phyloP scores from a whole-genome alignment of 2,113 vertebrate species.

The Ochotona princeps region DNA sequence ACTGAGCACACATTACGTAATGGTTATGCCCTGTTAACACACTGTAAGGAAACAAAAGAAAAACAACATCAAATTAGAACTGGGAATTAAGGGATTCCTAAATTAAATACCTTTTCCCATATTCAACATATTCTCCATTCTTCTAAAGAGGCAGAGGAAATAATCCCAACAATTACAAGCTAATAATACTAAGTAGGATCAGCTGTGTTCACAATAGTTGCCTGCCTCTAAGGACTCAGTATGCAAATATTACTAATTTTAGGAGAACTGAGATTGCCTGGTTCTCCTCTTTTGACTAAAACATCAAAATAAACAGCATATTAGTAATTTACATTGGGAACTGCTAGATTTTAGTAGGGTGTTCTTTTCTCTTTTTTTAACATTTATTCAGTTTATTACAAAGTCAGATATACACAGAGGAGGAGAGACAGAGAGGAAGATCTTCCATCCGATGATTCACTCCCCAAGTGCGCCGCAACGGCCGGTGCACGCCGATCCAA shows the following conservation, averaged over 20 bases:
- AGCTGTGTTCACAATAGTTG: conserved; percentile 7
- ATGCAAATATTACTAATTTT: conserved; percentile 53
- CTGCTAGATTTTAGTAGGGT: neutral
- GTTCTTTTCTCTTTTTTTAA: too few relatives aligned
- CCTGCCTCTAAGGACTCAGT: neutral
- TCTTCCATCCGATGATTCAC: too few relatives aligned
- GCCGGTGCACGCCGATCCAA: too few relatives aligned
- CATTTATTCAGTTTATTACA: too few relatives aligned
- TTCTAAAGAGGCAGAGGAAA: conserved; percentile 2
- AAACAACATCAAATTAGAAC: neutral
- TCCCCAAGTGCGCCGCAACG: too few relatives aligned
- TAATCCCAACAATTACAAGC: conserved; percentile 17
- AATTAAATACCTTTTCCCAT: neutral
- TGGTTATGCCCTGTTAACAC: conserved; percentile 98
- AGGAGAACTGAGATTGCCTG: conserved; percentile 27
- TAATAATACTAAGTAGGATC: neutral
- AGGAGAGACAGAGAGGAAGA: too few relatives aligned
- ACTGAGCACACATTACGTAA: conserved; percentile 99
- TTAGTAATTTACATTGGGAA: conserved; percentile 25
- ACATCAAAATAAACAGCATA: conserved; percentile 50
- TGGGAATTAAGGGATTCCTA: neutral
- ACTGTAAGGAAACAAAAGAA: conserved; percentile 80
- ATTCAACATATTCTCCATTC: neutral
- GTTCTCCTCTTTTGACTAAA: conserved; percentile 20
- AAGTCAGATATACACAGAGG: too few relatives aligned